Conservation (phyloP, 2,797 vertebrate species). For the Lepus oiostolus region DNA sequence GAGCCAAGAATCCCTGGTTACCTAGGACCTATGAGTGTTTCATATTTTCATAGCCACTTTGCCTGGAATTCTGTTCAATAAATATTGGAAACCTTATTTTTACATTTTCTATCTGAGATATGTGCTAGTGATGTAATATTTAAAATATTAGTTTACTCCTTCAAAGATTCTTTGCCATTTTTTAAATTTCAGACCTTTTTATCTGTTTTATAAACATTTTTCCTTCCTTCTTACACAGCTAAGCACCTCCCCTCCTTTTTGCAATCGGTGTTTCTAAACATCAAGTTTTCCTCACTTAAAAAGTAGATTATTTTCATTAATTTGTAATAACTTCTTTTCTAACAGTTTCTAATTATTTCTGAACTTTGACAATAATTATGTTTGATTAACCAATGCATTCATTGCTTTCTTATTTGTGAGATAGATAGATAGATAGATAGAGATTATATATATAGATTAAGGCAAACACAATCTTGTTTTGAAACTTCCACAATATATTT, state of each 20-base stretch:
- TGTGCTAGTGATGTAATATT: not conserved
- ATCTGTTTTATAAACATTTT: not conserved
- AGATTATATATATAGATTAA: not conserved
- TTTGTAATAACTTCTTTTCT: slow-evolving; percentile 18
- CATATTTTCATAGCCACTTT: slow-evolving; percentile 36
- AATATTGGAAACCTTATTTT: not conserved
- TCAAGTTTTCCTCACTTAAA: not conserved
- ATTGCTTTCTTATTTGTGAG: not conserved
- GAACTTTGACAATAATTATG: slow-evolving; percentile 40
- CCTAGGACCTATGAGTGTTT: slow-evolving; percentile 48
- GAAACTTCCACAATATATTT: not conserved
- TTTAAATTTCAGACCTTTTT: slow-evolving; percentile 17
- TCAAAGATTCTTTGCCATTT: not conserved
- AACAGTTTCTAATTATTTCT: slow-evolving; percentile 16
- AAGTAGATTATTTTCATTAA: not conserved
- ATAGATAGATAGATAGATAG: too few species aligned
- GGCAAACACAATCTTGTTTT: slow-evolving; percentile 1
- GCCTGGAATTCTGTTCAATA: slow-evolving; percentile 11
- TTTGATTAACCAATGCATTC: slow-evolving; percentile 23
- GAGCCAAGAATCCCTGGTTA: slow-evolving; percentile 33
- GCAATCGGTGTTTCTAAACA: not conserved
- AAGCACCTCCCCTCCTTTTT: not conserved
- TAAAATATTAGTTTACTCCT: not conserved
- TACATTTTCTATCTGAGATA: not conserved
- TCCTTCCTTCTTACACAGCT: not conserved